These are phyloP conservation scores for Urosaurus nigricauda DNA, from an alignment of 2,797 vertebrate genomes.

Conservation along the genomic window DNA sequence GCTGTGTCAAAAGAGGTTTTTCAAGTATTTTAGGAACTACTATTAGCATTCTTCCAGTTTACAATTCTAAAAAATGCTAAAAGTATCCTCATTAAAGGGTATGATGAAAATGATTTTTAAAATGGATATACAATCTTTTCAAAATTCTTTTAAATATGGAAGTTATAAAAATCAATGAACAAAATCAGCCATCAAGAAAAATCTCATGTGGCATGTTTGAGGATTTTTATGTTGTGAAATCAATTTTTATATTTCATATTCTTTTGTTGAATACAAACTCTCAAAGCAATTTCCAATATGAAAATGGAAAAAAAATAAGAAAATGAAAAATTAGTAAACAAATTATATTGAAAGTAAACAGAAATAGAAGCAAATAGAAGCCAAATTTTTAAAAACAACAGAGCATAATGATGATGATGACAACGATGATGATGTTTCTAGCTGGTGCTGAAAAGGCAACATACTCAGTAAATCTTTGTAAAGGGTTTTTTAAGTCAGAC, in stretches of 20 bases:
- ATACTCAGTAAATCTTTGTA: too few relatives aligned
- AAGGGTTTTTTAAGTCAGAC: not conserved
- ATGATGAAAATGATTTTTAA: constrained; percentile 31
- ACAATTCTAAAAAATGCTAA: not conserved
- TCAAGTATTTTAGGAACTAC: constrained; percentile 36
- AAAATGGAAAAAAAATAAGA: not conserved
- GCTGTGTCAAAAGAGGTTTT: constrained; percentile 43
- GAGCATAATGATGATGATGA: not conserved
- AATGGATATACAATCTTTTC: constrained; percentile 32
- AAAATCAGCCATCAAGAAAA: rapidly evolving
- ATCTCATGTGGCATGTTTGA: not conserved
- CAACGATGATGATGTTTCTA: too few relatives aligned
- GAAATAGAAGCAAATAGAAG: not conserved
- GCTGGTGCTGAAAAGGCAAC: too few relatives aligned
- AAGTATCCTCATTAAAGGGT: not conserved
- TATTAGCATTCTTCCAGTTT: constrained; percentile 4
- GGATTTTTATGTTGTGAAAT: not conserved
- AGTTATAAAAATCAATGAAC: constrained; percentile 37
- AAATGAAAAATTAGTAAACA: not conserved
- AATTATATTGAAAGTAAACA: not conserved
- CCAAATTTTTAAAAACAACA: too few relatives aligned
- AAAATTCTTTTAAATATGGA: constrained; percentile 15
- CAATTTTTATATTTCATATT: not conserved
- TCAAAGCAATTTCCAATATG: not conserved
- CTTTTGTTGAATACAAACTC: not conserved